Evolutionary conservation across 2,888 invertebrate genomes (phyloP).

Genomic region (Orthosia cruda): DNA sequence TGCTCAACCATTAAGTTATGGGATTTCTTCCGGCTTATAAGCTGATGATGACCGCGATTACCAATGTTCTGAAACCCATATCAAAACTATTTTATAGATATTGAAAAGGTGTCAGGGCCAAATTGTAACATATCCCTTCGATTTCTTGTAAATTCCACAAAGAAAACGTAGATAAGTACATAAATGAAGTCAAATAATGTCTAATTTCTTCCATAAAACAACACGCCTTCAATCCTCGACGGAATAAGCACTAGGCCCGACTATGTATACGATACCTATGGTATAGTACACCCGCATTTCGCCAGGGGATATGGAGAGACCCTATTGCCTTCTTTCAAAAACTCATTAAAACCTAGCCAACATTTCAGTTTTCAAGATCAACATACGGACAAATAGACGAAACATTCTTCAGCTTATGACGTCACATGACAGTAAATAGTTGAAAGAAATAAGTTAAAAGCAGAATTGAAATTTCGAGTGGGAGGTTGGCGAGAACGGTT

Average conservation of each 20-base stretch:
- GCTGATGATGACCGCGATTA: neutral
- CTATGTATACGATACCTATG: neutral
- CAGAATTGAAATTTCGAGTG: constrained; percentile 51
- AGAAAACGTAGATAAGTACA: too few relatives aligned
- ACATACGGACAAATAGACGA: constrained; percentile 22
- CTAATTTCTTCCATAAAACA: too few relatives aligned
- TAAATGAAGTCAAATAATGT: too few relatives aligned
- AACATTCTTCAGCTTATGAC: constrained; percentile 17
- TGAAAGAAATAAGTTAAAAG: constrained; percentile 54
- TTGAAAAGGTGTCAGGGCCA: neutral
- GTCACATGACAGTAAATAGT: constrained; percentile 46
- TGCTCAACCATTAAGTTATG: neutral
- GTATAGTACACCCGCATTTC: neutral
- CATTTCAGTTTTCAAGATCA: constrained; percentile 15
- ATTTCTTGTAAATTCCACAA: neutral
- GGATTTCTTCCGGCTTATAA: neutral
- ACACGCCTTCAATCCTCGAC: too few relatives aligned
- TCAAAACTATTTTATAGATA: too few relatives aligned
- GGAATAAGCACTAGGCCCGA: too few relatives aligned
- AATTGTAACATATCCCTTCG: neutral
- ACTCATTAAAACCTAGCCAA: constrained; percentile 17
- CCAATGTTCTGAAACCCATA: neutral
- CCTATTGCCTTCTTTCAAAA: neutral
- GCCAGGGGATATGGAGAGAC: too few relatives aligned
- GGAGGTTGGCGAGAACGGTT: constrained; percentile 48